Base-by-base conservation (phyloP, 1,140 invertebrate genomes). In the Lutraria rhynchaena region DNA sequence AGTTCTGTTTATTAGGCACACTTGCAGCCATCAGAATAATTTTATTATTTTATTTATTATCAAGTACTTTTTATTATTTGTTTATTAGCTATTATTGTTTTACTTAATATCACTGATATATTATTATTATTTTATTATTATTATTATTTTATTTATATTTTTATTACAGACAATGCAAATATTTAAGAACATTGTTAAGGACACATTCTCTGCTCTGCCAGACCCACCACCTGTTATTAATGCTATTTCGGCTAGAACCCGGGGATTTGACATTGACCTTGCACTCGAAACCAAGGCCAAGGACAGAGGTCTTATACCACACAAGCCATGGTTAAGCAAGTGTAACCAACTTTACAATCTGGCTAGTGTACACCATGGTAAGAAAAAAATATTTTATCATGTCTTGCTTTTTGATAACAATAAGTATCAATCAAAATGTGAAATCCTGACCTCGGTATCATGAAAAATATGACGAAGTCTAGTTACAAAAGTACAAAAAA, bases 311-410 rank as follows among this genome's bases (percentile, higher is more conserved):
- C 81, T 91, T 15, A 83, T 91, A 31, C 85, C 91, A 1, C 90
- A 90, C 81, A 91, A 92, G 81, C 85, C 90, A 2, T 92, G 90
- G 90, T 82, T 91, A 0, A 85, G 87, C 49, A 90, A 91, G 55
- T 93, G 92, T 87, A 76, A 87, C 75, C 92, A 92, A 82, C 86
- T 93, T 19, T 91, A 88, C 71, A 87, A 86, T 60, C 84, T 92
- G 13, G 90, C 90, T 15, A 88, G 89, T 58, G 87, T 90, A 41
- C 88, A 90, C 71, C 87, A 89, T 83, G 90, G 90, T 91, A 81
- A 76, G 80, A 65, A n/a, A 49, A 19, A 11, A 9, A 11, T 11
- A 49, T 49, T 49, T 11, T 19, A 9, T 49, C 44, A 49, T 49
- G 41, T 35, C 41, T 61, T 2, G 1, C 5, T 19, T n/a, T 37